Base-by-base conservation (phyloP, 2,797 vertebrate species). In the Myotis vivesi region DNA sequence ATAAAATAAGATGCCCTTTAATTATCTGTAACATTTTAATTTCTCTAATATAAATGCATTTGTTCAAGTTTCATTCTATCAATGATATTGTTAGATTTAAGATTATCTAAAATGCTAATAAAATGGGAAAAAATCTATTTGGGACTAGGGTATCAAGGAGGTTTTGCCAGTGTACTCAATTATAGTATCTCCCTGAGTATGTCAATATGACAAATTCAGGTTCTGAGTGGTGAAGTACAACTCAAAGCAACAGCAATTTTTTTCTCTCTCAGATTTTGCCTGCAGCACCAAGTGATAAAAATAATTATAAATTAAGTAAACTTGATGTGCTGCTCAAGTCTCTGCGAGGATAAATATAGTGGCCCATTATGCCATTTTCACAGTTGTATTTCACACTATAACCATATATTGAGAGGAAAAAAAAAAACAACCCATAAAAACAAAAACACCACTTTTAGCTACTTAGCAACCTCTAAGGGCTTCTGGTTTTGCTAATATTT, bases 321-420 rank as follows among this genome's bases (percentile, higher is more conserved):
- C 95, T 94, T 96, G 87, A 96, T 96, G 59, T 83, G 64, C 15
- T 95, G 73, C 28, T 93, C 64, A 83, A 86, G 89, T 85, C 79
- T 79, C 87, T 94, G 87, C 88, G 41, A 96, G 77, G 30, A 90
- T 97, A 97, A 96, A 97, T 96, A 97, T 95, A 97, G 90, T 23
- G 19, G 33, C 22, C 38, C 64, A 49, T 79, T 90, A 88, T 96
- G 51, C 88, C 85, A 95, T 97, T 96, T 96, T 97, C 93, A 97
- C 90, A 97, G 92, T 96, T 97, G 89, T 30, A 94, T 95, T 96
- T 97, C 95, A 96, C 96, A 96, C 73, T 81, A 5, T 76, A 94
- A 90, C 46, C 38, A 89, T 82, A 96, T n/a, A 92, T 30, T 88
- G 84, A 83, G 71, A 15, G 41, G 2, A 57, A 9, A 36, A 20